Base-by-base conservation (phyloP, 2,888 invertebrate species). In the Spicauda simplicius region DNA sequence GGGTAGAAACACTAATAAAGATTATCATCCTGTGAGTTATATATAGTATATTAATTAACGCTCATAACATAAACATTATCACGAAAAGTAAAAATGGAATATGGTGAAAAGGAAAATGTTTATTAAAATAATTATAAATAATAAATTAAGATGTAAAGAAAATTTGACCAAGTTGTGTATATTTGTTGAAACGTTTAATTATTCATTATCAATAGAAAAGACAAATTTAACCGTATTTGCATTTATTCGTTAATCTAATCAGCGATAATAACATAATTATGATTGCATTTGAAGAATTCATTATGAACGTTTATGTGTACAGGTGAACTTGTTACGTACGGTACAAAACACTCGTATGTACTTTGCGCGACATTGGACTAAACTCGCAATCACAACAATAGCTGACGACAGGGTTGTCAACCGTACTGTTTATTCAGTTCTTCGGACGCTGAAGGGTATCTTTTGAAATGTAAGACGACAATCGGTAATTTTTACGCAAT, bases 291-390 rank as follows among this genome's bases (percentile, higher is more conserved):
- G 73, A 72, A 72, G 77, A 78, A 75, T 53, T 62, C 16, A 62
- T 62, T 62, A 55, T 55, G n/a, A 25, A 37, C 53, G 33, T 53
- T n/a, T 45, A 18, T 55, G 45, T 62, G 54, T 50, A 55, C 60
- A 54, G 59, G 54, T 59, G 58, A 59, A 18, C 59, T 53, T 59
- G 65, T 54, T 45, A 61, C 60, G 66, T 61, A 55, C 55, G 30
- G 55, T 66, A 60, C 60, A 66, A 66, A 66, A 66, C 66, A 66
- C 50, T 60, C 59, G 33, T 59, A 50, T 74, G 79, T 79, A 82
- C 81, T 80, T 82, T 76, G 81, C 75, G 80, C 83, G 90, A 84
- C 90, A 91, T 91, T 91, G 89, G 90, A 82, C 82, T 79, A 75
- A 82, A 79, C 85, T 85, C 81, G 84, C 86, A 82, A 86, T 86